Evolutionary conservation across 2,113 vertebrate species (phyloP).

Genomic region (Sardina pilchardus): DNA sequence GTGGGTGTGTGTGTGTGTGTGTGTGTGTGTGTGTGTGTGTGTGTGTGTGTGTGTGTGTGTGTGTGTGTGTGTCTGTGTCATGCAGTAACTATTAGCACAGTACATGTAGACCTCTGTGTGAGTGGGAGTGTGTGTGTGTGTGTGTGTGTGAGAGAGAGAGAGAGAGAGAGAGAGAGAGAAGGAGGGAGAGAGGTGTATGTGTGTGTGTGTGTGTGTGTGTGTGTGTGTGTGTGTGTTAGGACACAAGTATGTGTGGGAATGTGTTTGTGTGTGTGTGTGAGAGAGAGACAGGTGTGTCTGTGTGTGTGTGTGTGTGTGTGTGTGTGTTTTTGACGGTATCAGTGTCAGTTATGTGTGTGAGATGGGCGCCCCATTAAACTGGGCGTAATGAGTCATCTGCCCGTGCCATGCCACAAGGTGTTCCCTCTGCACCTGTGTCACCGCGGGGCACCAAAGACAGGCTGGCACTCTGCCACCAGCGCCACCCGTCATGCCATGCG

Average conservation of each 20-base stretch:
- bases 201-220: not conserved
- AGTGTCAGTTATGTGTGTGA: not conserved
- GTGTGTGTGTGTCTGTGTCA: not conserved
- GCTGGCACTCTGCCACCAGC: too few relatives aligned
- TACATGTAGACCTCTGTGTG: not conserved
- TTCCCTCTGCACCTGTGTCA: not conserved
- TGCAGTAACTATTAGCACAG: not conserved
- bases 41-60: not conserved
- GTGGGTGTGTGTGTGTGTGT: not conserved
- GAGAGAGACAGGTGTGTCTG: too few relatives aligned
- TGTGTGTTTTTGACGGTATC: not conserved
- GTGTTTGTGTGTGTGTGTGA: not conserved
- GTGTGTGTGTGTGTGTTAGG: not conserved
- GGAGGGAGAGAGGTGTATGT: not conserved
- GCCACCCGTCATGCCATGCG: too few relatives aligned
- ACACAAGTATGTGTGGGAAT: not conserved
- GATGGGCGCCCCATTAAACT: not conserved
- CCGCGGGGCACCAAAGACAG: not conserved
- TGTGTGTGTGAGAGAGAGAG: not conserved
- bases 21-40: not conserved
- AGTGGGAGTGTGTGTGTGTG: conserved; percentile 17
- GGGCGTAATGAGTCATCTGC: not conserved
- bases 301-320: not conserved
- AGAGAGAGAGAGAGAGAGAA: too few relatives aligned
- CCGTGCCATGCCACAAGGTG: not conserved